Evolutionary conservation across 2,888 invertebrate genomes (phyloP).

Genomic region (Hartigia nigra): DNA sequence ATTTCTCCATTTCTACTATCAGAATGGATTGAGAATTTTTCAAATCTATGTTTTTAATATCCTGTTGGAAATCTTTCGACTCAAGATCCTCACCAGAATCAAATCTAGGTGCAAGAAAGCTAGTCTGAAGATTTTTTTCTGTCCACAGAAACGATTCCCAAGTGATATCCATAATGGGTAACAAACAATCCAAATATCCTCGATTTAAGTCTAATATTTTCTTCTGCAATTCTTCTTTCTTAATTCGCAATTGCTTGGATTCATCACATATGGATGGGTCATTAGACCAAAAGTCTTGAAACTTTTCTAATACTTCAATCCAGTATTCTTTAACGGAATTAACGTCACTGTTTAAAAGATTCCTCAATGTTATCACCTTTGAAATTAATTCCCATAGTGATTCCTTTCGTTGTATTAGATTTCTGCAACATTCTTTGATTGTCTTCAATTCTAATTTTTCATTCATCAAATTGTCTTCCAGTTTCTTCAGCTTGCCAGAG

Average conservation of each 20-base stretch:
- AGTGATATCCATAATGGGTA: constrained; percentile 31
- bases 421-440: constrained; percentile 20
- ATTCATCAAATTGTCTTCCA: constrained; percentile 28
- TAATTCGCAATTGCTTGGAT: constrained; percentile 44
- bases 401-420: constrained; percentile 29
- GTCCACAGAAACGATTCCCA: constrained; percentile 37
- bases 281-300: constrained; percentile 20
- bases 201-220: constrained; percentile 31
- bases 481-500: constrained; percentile 25
- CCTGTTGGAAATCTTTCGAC: background rate
- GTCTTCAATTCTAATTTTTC: constrained; percentile 26
- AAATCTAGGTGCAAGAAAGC: background rate
- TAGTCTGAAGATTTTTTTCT: constrained; percentile 28
- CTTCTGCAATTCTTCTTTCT: constrained; percentile 44
- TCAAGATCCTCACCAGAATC: background rate
- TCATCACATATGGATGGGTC: constrained; percentile 40
- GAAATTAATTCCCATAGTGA: constrained; percentile 20
- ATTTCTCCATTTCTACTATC: constrained; percentile 31
- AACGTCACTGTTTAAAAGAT: constrained; percentile 24
- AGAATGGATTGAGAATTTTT: constrained; percentile 24
- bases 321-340: constrained; percentile 29
- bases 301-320: constrained; percentile 27
- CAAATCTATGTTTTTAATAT: constrained; percentile 15
- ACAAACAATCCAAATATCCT: constrained; percentile 29
- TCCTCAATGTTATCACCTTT: constrained; percentile 18